These are phyloP conservation scores for Channa argus DNA, from an alignment of 2,113 vertebrate genomes.

Conservation along the genomic window DNA sequence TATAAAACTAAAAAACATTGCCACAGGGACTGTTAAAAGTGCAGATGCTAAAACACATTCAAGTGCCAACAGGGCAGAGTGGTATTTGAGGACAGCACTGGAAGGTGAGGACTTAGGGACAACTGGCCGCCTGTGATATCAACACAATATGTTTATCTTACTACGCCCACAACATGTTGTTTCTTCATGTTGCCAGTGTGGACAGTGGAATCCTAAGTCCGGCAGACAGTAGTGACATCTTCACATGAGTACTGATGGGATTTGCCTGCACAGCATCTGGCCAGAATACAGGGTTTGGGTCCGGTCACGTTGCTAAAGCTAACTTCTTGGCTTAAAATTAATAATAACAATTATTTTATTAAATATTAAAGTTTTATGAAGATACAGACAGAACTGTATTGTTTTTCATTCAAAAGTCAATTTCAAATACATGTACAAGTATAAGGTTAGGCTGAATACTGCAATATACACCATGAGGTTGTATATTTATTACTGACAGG, in stretches of 20 bases:
- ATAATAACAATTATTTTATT: no score
- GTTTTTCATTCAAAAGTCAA: neutral
- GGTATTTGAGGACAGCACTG: constrained; percentile 41
- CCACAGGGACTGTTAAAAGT: constrained; percentile 47
- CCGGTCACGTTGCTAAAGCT: no score
- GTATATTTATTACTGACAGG: constrained; percentile 14
- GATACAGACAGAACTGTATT: neutral
- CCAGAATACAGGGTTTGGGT: no score
- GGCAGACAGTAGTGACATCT: neutral
- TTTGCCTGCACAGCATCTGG: no score
- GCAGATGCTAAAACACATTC: constrained; percentile 60
- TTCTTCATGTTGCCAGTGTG: neutral
- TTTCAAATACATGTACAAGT: neutral
- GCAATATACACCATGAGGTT: neutral
- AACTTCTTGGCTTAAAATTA: neutral
- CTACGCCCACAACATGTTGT: constrained; percentile 27
- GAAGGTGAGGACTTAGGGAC: constrained; percentile 15
- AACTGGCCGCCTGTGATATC: neutral
- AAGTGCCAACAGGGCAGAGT: constrained; percentile 24
- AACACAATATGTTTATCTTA: constrained; percentile 18
- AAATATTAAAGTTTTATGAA: neutral
- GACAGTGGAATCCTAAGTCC: neutral
- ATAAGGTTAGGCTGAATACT: neutral
- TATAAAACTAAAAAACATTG: constrained; percentile 46
- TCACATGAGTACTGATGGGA: neutral